phyloP scores from a whole-genome alignment of 2,888 invertebrate genomes.

The Junonia oenone region DNA sequence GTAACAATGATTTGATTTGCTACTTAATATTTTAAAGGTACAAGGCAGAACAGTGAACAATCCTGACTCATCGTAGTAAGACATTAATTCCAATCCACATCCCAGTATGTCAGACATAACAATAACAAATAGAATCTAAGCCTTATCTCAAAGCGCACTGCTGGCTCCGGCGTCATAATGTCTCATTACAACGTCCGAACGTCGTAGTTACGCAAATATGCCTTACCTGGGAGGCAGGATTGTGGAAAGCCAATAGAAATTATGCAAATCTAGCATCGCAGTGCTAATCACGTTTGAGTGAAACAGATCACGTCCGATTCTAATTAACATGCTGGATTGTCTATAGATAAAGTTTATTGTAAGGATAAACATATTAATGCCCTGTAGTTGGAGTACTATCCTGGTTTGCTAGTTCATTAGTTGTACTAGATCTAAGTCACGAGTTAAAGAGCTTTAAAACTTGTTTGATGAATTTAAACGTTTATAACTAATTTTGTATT shows the following conservation, averaged over 20 bases:
- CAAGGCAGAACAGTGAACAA: too few species aligned
- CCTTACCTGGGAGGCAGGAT: conserved; percentile 20
- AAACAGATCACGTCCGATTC: conserved; percentile 26
- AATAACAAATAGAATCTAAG: conserved; percentile 8
- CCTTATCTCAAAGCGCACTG: conserved; percentile 12
- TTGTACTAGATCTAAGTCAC: too few species aligned
- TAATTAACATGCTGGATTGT: conserved; percentile 13
- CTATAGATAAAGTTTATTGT: not conserved
- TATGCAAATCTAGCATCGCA: conserved; percentile 24
- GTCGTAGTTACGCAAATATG: conserved; percentile 21
- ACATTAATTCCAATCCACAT: not conserved
- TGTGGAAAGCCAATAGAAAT: conserved; percentile 27
- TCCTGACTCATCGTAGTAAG: not conserved
- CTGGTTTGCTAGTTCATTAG: not conserved
- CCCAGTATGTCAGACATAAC: not conserved
- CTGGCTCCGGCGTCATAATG: conserved; percentile 5
- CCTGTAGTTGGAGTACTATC: not conserved
- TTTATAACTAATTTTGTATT: too few species aligned
- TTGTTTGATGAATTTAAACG: too few species aligned
- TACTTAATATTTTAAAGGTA: too few species aligned
- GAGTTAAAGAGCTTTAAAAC: too few species aligned
- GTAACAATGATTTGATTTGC: too few species aligned
- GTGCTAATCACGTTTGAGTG: conserved; percentile 22
- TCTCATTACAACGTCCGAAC: conserved; percentile 18
- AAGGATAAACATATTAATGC: not conserved